Evolutionary conservation across 2,113 vertebrate genomes (phyloP), one percentile per base, ranked within the genome.

Genomic region (Ameiurus melas): DNA sequence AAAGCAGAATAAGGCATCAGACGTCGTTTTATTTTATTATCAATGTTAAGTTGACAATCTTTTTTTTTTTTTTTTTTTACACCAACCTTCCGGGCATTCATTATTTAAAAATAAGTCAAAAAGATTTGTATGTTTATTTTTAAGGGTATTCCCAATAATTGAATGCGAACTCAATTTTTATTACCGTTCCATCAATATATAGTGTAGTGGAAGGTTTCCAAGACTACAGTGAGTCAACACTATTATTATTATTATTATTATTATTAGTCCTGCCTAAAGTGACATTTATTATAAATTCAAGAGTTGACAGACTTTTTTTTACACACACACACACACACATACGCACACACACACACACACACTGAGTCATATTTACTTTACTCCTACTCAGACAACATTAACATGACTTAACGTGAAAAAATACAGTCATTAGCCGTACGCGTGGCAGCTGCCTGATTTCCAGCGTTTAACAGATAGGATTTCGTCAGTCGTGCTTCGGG

Each of bases 401-500:
- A 51, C 77, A 53, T n/a, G 27, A 17, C 47, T 30, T 47, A 47
- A 47, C 43, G 5, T 75, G 22, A 43, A 53, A n/a, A 51, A 78
- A 53, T 27, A 25, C 22, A 3, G 57, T 87, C 36, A 43, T 79
- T 36, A 13, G 47, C 2, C 2, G 19, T 51, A 27, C 33, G 17
- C 9, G 10, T 39, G 33, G 33, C 30, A 33, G 22, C 25, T 25
- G 82, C 64, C 73, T 53, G 51, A 83, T 33, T 64, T 86, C 47
- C 84, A 39, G 43, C 5, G 36, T 83, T 84, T 70, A 84, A 79
- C 64, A 79, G 85, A 79, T 43, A 57, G 78, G 85, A 66, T 73
- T 88, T 86, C 51, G 53, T 43, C 68, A 57, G 83, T 55, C 68
- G 27, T 75, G 43, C 83, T 89, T 78, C 75, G 84, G 71, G 80